These are phyloP conservation scores for Azorinus chamasolen DNA, from an alignment of 2,888 invertebrate species.

Conservation along the genomic window DNA sequence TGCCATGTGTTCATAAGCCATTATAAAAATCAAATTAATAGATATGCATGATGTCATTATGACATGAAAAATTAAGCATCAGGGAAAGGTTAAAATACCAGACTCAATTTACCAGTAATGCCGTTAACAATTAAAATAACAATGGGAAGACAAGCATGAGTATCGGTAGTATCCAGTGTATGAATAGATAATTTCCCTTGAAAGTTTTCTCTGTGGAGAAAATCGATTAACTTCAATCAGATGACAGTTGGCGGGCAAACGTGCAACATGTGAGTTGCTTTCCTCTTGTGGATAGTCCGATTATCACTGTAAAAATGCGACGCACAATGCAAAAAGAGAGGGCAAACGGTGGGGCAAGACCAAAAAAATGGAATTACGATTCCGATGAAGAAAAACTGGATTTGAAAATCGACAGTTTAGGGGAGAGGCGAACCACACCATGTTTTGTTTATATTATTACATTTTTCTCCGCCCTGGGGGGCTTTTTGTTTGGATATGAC, in stretches of 20 bases:
- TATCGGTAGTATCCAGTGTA: too few species aligned
- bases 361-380: slow-evolving; percentile 76
- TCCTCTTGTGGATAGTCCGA: not conserved
- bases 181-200: slow-evolving; percentile 4
- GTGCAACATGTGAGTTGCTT: slow-evolving; percentile 48
- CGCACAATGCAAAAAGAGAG: slow-evolving; percentile 32
- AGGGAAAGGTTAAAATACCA: too few species aligned
- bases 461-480: slow-evolving; percentile 86
- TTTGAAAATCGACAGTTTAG: slow-evolving; percentile 80
- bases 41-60: too few species aligned
- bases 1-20: too few species aligned
- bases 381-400: slow-evolving; percentile 77
- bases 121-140: too few species aligned
- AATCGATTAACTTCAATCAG: slow-evolving; percentile 27
- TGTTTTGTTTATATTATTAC: slow-evolving; percentile 80
- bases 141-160: too few species aligned
- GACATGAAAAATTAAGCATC: too few species aligned
- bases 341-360: slow-evolving; percentile 67
- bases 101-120: too few species aligned
- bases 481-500: slow-evolving; percentile 89
- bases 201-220: slow-evolving; percentile 22
- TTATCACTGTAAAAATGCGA: slow-evolving; percentile 35
- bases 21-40: too few species aligned
- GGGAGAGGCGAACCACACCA: slow-evolving; percentile 70
- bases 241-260: slow-evolving; percentile 63